Percentiles rank a stretch among this genome's conserved stretches.
These are phyloP conservation scores for Melieria crassipennis DNA, from an alignment of 2,888 invertebrate genomes.

Conservation along the genomic window DNA sequence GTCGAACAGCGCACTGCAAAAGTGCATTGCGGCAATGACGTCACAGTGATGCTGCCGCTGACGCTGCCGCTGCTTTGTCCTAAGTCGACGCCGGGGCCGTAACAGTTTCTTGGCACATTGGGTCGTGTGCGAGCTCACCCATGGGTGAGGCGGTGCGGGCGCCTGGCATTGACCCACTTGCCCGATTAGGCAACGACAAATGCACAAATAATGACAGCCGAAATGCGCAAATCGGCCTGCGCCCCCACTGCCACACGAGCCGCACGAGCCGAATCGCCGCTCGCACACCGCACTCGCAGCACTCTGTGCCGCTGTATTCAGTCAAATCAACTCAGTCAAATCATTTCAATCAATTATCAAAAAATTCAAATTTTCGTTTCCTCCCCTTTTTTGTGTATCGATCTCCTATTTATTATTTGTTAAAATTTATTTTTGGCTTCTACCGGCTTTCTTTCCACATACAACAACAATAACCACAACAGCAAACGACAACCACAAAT, in stretches of 20 bases:
- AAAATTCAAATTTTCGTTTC: slow-evolving; percentile 36
- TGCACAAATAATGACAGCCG: background rate
- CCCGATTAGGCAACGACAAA: slow-evolving; percentile 11
- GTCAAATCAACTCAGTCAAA: slow-evolving; percentile 20
- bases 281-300: too few relatives aligned
- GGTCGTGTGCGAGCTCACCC: background rate
- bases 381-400: slow-evolving; percentile 23
- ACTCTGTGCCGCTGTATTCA: background rate
- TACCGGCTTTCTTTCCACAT: slow-evolving; percentile 4
- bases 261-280: too few relatives aligned
- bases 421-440: slow-evolving; percentile 34
- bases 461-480: too few relatives aligned
- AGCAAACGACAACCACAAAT: too few relatives aligned
- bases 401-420: slow-evolving; percentile 23
- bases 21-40: slow-evolving; percentile 9
- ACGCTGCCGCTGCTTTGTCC: background rate
- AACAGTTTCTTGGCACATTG: background rate
- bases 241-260: background rate
- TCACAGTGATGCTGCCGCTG: slow-evolving; percentile 12
- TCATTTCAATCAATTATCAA: slow-evolving; percentile 19
- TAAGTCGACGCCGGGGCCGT: background rate
- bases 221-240: background rate
- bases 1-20: background rate
- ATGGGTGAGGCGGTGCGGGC: background rate
- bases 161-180: slow-evolving; percentile 12